A percentile compares a stretch with the other conserved stretches of the same genome.
These are phyloP conservation scores for Cyrtorhinus lividipennis DNA, from an alignment of 1,140 invertebrate species.

Conservation along the genomic window DNA sequence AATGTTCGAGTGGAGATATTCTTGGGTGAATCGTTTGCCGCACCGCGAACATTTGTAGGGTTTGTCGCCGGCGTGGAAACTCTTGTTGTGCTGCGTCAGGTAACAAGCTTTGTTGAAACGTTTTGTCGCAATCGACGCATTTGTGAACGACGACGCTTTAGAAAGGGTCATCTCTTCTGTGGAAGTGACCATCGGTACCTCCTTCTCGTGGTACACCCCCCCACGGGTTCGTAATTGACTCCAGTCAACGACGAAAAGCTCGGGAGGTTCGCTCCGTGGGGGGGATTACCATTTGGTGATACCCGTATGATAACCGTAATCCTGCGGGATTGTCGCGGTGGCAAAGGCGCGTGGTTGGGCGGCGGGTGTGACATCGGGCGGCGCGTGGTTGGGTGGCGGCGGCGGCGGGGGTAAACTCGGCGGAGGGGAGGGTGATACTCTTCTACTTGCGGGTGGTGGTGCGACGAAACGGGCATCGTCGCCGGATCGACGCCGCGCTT, in stretches of 20 bases:
- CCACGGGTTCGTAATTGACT: constrained; percentile 22
- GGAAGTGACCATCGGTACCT: constrained; percentile 16
- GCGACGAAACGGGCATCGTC: constrained; percentile 56
- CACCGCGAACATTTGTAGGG: constrained; percentile 71
- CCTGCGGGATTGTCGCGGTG: constrained; percentile 55
- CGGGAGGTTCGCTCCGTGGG: constrained; percentile 31
- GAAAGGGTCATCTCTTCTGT: constrained; percentile 10
- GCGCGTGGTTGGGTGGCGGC: too few species aligned
- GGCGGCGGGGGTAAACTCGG: too few species aligned
- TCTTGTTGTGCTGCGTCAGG: constrained; percentile 77
- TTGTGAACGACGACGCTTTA: constrained; percentile 29
- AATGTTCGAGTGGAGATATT: constrained; percentile 50
- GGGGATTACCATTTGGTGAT: constrained; percentile 27
- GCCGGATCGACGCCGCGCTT: constrained; percentile 64
- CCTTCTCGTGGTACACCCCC: constrained; percentile 22
- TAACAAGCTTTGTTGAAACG: constrained; percentile 74
- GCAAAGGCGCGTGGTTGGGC: constrained; percentile 30
- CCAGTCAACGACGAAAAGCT: constrained; percentile 35
- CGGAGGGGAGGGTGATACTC: constrained; percentile 38
- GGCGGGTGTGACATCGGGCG: constrained; percentile 34
- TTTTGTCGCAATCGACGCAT: constrained; percentile 69
- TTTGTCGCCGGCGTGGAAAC: constrained; percentile 71
- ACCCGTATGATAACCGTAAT: constrained; percentile 67
- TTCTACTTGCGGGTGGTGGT: constrained; percentile 58
- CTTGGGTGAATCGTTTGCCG: constrained; percentile 63